These are phyloP conservation scores for Anniella stebbinsi DNA, from an alignment of 2,797 vertebrate genomes.

Conservation along the genomic window DNA sequence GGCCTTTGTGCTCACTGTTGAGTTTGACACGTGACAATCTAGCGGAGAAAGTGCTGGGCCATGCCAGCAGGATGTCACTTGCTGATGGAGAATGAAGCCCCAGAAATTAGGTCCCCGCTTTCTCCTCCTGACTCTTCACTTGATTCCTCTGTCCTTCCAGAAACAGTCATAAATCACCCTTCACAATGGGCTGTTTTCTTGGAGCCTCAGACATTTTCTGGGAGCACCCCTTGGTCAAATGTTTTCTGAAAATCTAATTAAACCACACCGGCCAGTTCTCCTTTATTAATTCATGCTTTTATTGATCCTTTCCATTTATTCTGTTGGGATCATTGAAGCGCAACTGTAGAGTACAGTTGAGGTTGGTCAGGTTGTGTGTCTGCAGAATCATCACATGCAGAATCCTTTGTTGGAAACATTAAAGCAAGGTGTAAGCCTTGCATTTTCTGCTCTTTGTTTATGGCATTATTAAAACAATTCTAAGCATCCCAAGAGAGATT, in stretches of 20 bases:
- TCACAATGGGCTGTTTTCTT: not conserved
- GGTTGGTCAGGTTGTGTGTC: no score
- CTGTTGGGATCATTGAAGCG: not conserved
- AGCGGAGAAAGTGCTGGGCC: constrained; percentile 22
- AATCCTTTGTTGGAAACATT: not conserved
- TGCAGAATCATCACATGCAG: not conserved
- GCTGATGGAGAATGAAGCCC: not conserved
- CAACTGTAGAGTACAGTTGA: no score
- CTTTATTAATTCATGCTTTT: not conserved
- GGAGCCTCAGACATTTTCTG: not conserved
- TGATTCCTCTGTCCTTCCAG: not conserved
- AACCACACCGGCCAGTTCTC: not conserved
- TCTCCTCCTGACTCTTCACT: not conserved
- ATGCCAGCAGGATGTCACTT: not conserved
- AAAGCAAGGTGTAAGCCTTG: no score
- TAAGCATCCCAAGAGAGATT: not conserved
- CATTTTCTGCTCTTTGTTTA: not conserved
- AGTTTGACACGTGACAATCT: not conserved
- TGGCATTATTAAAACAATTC: not conserved
- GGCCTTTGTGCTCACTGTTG: constrained; percentile 9
- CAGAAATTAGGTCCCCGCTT: not conserved
- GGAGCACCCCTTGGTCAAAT: not conserved
- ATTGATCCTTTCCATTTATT: not conserved
- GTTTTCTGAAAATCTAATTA: not conserved
- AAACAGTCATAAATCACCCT: not conserved